Conservation (phyloP, 2,888 invertebrate species). For the Aromia moschata region DNA sequence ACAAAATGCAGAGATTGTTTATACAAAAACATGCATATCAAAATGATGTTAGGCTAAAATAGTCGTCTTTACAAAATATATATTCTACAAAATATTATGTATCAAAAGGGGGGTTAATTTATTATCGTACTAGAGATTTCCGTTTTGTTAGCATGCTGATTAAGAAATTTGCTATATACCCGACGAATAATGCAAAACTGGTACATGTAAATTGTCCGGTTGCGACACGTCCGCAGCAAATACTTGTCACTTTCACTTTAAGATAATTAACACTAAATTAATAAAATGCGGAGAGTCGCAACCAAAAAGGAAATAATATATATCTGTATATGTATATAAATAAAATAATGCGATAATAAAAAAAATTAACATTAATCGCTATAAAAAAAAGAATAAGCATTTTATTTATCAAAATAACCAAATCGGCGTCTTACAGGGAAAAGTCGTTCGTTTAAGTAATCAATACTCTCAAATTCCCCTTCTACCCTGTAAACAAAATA, state of each 20-base stretch:
- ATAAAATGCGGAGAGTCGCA: constrained; percentile 18
- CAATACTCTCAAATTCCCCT: too few relatives aligned
- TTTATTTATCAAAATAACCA: constrained; percentile 19
- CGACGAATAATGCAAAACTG: constrained; percentile 21
- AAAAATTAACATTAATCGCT: constrained; percentile 23
- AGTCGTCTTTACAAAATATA: constrained; percentile 57
- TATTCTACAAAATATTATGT: constrained; percentile 54
- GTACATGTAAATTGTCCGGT: constrained; percentile 22
- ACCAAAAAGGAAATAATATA: constrained; percentile 23
- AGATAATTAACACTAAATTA: constrained; percentile 23
- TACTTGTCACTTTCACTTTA: constrained; percentile 35
- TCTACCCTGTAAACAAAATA: constrained; percentile 11
- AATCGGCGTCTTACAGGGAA: constrained; percentile 21
- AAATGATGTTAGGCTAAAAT: constrained; percentile 48
- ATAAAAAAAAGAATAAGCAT: constrained; percentile 22
- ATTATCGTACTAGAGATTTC: constrained; percentile 31
- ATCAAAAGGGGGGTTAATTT: constrained; percentile 54
- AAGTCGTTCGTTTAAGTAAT: too few relatives aligned
- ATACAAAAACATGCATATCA: constrained; percentile 54
- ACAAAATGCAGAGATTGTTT: constrained; percentile 52
- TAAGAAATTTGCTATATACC: constrained; percentile 26
- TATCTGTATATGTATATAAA: constrained; percentile 37
- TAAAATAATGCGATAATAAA: constrained; percentile 34
- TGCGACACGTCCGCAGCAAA: constrained; percentile 27
- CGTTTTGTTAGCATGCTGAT: constrained; percentile 42